Base-by-base conservation (phyloP, 92 coral and sea anemone species). In the Heteractis magnifica region DNA sequence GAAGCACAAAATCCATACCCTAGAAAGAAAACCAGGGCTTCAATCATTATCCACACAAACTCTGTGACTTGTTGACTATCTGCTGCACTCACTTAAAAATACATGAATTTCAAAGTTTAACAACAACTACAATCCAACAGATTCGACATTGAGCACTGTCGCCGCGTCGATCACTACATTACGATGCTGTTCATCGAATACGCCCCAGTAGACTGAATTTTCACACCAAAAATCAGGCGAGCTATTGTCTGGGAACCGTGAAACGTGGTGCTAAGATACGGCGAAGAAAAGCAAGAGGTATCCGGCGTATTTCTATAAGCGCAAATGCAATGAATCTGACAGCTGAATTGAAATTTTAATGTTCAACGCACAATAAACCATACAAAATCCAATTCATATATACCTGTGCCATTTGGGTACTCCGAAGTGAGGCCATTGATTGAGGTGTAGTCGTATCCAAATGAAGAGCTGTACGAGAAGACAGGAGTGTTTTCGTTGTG, bases 81-180 rank as follows among this genome's bases (percentile, higher is more conserved):
- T 89, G 85, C 83, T 84, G 86, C 87, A 73, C 76, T 77, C 87
- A 85, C 74, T 85, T 85, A 93, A 93, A 91, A 84, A 88, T 91
- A 91, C 77, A 89, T 90, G 98, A 93, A 93, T 86, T 91, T 88
- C 93, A 87, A 93, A 91, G 92, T 89, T 89, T 89, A 91, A 93
- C 92, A 87, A 89, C 88, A 89, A 85, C 83, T 78, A 82, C 73
- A 72, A 84, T 79, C 82, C 92, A 91, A 81, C 93, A 85, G 98
- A 86, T 84, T 56, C 79, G 87, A 71, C 86, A 89, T 85, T 76
- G 82, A 64, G 84, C 87, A 88, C n/a, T 77, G 21, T 16, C 65
- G 90, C 56, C 89, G 89, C 87, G 92, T 77, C 77, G 56, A 78
- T 34, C 73, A 88, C 80, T 84, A 72, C 87, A 88, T 88, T 83